A percentile compares a stretch with the other conserved stretches of the same genome.
phyloP scores from a whole-genome alignment of 2,113 vertebrate genomes.

The Cnemophilus loriae region DNA sequence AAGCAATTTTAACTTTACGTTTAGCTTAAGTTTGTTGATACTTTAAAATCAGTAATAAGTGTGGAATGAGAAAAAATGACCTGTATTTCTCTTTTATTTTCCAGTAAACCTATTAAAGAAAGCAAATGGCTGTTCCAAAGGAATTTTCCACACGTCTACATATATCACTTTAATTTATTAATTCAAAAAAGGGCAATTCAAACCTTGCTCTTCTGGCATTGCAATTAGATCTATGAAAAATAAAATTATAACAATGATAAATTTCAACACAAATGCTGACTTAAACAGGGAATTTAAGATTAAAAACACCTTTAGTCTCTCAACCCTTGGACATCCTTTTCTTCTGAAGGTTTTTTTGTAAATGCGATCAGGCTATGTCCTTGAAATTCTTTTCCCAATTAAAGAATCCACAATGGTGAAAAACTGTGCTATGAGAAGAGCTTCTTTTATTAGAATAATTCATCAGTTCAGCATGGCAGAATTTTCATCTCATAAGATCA shows the following conservation, averaged over 20 bases:
- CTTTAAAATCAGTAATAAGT: background rate
- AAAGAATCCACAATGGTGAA: background rate
- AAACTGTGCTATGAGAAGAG: background rate
- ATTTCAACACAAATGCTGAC: background rate
- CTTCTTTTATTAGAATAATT: constrained; percentile 31
- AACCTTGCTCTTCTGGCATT: background rate
- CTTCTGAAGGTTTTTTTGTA: background rate
- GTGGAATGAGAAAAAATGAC: constrained; percentile 1
- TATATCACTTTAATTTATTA: background rate
- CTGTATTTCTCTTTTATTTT: background rate
- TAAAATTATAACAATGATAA: background rate
- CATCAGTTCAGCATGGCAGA: background rate
- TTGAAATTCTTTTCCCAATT: background rate
- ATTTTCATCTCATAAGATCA: constrained; percentile 19
- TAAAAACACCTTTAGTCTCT: background rate
- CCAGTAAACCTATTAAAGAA: background rate
- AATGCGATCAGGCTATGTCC: background rate
- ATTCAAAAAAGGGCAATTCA: background rate
- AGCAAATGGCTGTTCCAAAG: background rate
- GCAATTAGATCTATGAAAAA: background rate
- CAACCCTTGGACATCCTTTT: background rate
- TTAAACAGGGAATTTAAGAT: background rate
- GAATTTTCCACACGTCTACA: background rate
- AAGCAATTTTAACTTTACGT: constrained; percentile 5
- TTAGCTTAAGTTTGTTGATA: background rate